Evolutionary conservation across 2,888 invertebrate species (phyloP), one percentile per base, ranked within the genome.

Genomic region (Theretra japonica): DNA sequence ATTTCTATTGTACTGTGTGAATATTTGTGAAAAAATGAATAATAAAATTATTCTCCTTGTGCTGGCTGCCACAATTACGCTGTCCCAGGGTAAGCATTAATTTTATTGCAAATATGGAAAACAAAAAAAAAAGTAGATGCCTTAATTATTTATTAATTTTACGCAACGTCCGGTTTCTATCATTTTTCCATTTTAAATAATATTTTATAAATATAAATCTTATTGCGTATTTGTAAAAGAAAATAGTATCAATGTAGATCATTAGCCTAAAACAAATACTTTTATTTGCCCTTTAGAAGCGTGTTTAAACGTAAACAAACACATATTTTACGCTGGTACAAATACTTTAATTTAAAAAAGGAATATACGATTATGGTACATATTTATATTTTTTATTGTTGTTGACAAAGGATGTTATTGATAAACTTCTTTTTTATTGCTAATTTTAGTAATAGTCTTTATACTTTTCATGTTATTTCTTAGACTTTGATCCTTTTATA

Each of bases 21-120:
- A 69, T 69, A 41, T 65, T 60, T 30, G 41, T 76, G 68, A 5
- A 11, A 84, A 81, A 76, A 90, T 90, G 90, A 81, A 84, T 73
- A 83, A 79, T 73, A 84, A 86, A 72, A 79, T 88, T 70, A 79
- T 84, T 70, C 76, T 89, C 71, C 53, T 89, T 53, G 73, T 88
- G 74, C 80, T 91, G 53, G 83, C 82, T 48, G 80, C 84, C 19
- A 74, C 86, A 59, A 69, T 91, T 73, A 82, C 85, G 41, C 76
- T 82, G 68, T 78, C 85, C 48, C 79, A 87, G 70, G 90, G 91
- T 91, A 75, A 88, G 90, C 33, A 57, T 65, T 41, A 0, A 23
- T 41, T 33, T 41, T 5, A 5, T 48, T 48, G 17, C 23, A 23
- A 21, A n/a, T 30, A 33, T 11, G 11, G 11, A 11, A 2, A 41